These are phyloP conservation scores for Pseudonaja textilis DNA, from an alignment of 2,113 vertebrate genomes.

Conservation along the genomic window DNA sequence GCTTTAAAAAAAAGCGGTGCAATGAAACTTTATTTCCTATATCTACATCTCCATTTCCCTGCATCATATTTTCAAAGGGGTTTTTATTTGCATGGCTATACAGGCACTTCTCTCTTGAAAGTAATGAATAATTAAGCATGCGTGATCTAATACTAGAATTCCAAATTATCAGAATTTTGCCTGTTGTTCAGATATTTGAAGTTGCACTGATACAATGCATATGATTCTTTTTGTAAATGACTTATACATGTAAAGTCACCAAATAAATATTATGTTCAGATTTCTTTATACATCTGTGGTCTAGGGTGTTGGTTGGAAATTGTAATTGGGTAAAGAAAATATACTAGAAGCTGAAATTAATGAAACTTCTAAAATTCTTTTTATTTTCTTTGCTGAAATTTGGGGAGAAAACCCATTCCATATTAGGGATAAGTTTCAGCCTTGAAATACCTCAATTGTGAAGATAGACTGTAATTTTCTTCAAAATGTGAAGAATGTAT, in stretches of 20 bases:
- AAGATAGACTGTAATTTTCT: not conserved
- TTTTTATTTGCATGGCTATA: constrained; percentile 76
- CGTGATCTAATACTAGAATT: constrained; percentile 70
- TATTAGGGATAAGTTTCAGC: not conserved
- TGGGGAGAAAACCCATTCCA: not conserved
- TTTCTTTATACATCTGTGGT: constrained; percentile 60
- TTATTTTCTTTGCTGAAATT: constrained; percentile 18
- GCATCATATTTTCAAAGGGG: constrained; percentile 37
- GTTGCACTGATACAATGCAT: constrained; percentile 78
- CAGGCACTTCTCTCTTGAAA: constrained; percentile 56
- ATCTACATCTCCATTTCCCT: not conserved
- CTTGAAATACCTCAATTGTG: not conserved
- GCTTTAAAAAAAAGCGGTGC: not conserved
- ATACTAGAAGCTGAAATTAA: not conserved
- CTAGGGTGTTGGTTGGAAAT: constrained; percentile 27
- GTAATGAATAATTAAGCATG: constrained; percentile 70
- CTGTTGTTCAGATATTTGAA: constrained; percentile 72
- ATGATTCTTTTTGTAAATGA: constrained; percentile 77
- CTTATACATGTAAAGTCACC: constrained; percentile 74
- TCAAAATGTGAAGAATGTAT: not conserved
- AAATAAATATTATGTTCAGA: constrained; percentile 78
- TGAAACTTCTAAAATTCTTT: not conserved
- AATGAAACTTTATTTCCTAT: not conserved
- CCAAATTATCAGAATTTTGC: constrained; percentile 70
- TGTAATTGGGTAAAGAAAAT: not conserved